Conservation (phyloP, 2,888 invertebrate genomes). For the Coenonympha arcania region DNA sequence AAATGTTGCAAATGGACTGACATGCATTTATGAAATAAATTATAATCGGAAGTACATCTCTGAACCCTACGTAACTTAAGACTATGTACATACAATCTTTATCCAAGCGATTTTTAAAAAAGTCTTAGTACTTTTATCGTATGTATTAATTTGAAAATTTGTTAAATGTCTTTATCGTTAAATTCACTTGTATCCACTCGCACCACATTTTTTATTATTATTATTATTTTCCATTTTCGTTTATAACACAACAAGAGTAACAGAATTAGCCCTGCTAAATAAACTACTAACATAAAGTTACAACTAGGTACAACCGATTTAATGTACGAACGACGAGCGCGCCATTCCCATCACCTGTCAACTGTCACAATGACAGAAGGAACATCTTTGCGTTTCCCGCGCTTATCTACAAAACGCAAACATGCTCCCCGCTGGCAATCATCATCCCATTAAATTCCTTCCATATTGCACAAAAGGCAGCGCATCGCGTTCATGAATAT, state of each 20-base stretch:
- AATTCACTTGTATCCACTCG: conserved; percentile 66
- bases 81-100: conserved; percentile 70
- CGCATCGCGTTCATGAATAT: conserved; percentile 43
- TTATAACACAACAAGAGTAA: conserved; percentile 61
- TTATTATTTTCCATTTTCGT: conserved; percentile 42
- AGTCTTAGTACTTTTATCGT: conserved; percentile 71
- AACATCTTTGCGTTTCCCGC: neutral
- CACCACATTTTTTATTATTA: conserved; percentile 56
- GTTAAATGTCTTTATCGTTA: conserved; percentile 71
- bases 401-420: neutral
- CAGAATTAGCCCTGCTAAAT: conserved; percentile 60
- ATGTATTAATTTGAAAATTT: conserved; percentile 73
- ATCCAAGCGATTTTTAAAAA: conserved; percentile 67
- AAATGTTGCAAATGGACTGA: no score
- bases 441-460: conserved; percentile 9
- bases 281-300: conserved; percentile 58
- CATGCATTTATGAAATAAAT: no score
- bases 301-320: conserved; percentile 60
- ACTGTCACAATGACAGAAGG: neutral
- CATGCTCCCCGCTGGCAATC: conserved; percentile 7
- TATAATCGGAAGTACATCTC: neutral
- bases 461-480: conserved; percentile 27
- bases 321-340: conserved; percentile 43
- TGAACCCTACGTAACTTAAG: conserved; percentile 57
- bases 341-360: neutral